Base-by-base conservation (phyloP, 1,140 invertebrate genomes). In the Drosophila melanica region DNA sequence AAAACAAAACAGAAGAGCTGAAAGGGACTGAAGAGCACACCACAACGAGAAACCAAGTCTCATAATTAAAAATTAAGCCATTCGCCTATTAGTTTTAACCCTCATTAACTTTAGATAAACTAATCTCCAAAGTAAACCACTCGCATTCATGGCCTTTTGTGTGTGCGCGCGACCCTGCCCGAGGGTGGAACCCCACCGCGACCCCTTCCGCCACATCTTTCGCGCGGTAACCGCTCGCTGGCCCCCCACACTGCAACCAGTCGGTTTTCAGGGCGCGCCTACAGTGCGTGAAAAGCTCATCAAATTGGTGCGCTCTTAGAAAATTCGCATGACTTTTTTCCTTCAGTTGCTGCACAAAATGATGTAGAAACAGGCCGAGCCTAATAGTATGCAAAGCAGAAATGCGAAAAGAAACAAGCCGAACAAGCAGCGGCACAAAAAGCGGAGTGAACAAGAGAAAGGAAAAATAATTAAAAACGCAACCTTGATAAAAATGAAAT, bases 401-500 rank as follows among this genome's bases (percentile, higher is more conserved):
- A 14, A 30, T 59, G 53, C 45, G 47, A 57, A 55, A 27, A 62
- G 23, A 54, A 77, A 42, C 41, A 35, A 58, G 47, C 23, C 14
- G 23, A 63, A 51, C 16, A 65, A 70, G 16, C 8, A 27, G 39
- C 42, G 35, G 42, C 30, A 63, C 35, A 69, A 55, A 69, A 60
- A 39, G 71, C 53, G 47, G 57, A 45, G 68, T 58, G 72, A 68
- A 76, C 82, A 71, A 79, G 82, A 87, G 82, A 82, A 86, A 87
- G 68, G 79, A 82, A 84, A 90, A 85, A 90, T 90, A 90, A 90
- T 90, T 90, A 90, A 90, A 90, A 90, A 87, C 79, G 86, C 87
- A 90, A 90, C 87, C 87, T 90, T 90, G 87, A 90, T 87, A 85
- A 89, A 87, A 87, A 87, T 87, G 84, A 89, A 89, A 87, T 87